Conservation (phyloP, 2,797 vertebrate genomes). For the Mallotus villosus region DNA sequence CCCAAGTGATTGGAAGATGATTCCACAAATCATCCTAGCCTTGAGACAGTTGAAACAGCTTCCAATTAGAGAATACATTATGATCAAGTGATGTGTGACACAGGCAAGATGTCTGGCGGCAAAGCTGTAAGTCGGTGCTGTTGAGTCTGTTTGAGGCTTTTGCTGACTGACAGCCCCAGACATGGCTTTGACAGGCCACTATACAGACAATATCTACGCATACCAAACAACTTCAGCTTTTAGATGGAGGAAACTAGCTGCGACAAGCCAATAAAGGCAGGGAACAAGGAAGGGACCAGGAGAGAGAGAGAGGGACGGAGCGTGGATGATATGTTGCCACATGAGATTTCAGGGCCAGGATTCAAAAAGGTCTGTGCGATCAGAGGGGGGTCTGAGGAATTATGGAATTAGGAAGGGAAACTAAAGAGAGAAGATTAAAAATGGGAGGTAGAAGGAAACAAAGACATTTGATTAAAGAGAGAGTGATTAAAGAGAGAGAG, state of each 20-base stretch:
- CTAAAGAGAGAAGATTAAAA: not conserved
- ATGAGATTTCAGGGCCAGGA: conserved; percentile 6
- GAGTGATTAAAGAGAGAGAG: too few relatives aligned
- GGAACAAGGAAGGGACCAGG: not conserved
- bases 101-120: conserved; percentile 30
- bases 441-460: not conserved
- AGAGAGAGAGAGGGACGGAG: not conserved
- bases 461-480: conserved; percentile 14
- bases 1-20: too few relatives aligned
- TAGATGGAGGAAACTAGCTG: conserved; percentile 34
- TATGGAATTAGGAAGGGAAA: conserved; percentile 7
- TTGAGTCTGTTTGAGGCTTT: conserved; percentile 27
- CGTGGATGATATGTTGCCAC: conserved; percentile 3
- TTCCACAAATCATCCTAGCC: not conserved
- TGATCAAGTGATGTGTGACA: conserved; percentile 27
- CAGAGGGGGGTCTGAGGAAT: conserved; percentile 10
- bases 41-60: not conserved
- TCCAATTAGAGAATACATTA: conserved; percentile 4
- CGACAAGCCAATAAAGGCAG: conserved; percentile 34
- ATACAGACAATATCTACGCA: conserved; percentile 45
- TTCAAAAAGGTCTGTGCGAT: not conserved
- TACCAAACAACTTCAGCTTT: conserved; percentile 36
- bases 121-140: conserved; percentile 1
- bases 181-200: conserved; percentile 53
- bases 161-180: conserved; percentile 50